phyloP scores from a whole-genome alignment of 2,113 vertebrate species.

The Sakesphorus luctuosus region DNA sequence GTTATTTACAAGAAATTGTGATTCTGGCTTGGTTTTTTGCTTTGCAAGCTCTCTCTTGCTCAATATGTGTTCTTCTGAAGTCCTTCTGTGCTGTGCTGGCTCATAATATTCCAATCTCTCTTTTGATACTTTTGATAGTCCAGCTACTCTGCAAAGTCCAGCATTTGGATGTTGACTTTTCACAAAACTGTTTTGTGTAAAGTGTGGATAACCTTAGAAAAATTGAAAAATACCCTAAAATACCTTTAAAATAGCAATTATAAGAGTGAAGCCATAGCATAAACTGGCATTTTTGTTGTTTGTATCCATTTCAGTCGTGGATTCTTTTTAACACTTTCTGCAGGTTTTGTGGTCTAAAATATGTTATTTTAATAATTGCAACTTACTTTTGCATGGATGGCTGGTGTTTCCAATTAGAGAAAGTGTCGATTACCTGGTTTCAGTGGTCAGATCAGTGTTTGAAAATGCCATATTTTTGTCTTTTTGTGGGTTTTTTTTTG shows the following conservation, averaged over 20 bases:
- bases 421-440: not conserved
- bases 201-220: not conserved
- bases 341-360: not conserved
- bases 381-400: not conserved
- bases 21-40: not conserved
- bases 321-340: not conserved
- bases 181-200: not conserved
- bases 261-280: not conserved
- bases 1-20: not conserved
- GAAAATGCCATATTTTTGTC: not conserved
- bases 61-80: rapidly evolving
- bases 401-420: not conserved
- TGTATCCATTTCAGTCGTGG: not conserved
- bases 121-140: not conserved
- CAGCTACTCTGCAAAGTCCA: not conserved
- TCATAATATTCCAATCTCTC: not conserved
- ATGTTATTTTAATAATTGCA: not conserved
- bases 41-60: not conserved
- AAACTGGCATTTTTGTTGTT: not conserved
- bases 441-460: not conserved
- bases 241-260: not conserved
- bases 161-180: not conserved
- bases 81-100: rapidly evolving
- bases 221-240: not conserved
- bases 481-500: too few species aligned